These are phyloP conservation scores for Carollia perspicillata DNA, from an alignment of 2,113 vertebrate genomes.

Conservation along the genomic window DNA sequence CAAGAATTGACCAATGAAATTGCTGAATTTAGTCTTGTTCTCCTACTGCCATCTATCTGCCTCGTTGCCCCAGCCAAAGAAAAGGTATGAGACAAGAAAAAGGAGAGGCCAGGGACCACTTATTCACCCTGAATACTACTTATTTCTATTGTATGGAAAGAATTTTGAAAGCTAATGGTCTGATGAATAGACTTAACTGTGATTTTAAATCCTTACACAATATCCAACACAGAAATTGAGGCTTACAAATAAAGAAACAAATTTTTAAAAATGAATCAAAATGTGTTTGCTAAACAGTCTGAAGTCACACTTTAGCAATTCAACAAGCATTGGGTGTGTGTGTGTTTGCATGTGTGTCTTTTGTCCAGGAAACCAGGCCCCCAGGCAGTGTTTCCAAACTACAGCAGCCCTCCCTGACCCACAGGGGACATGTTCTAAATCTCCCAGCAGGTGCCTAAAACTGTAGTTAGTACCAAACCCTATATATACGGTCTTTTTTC, in stretches of 20 bases:
- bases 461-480: background rate
- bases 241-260: background rate
- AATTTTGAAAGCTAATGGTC: background rate
- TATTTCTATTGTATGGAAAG: background rate
- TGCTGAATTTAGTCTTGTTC: background rate
- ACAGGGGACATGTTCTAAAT: background rate
- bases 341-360: background rate
- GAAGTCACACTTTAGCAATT: background rate
- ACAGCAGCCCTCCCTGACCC: background rate
- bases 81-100: background rate
- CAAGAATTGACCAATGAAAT: background rate
- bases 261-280: constrained; percentile 24
- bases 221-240: background rate
- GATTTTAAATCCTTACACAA: background rate
- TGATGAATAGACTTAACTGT: background rate
- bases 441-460: background rate
- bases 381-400: background rate
- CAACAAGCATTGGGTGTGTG: background rate
- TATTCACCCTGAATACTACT: background rate
- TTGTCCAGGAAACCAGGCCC: background rate
- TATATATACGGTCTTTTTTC: background rate
- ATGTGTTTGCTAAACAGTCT: background rate
- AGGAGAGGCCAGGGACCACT: background rate
- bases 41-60: background rate
- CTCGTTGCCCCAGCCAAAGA: background rate